Evolutionary conservation across 2,113 vertebrate species (phyloP).

Genomic region (Zosterops borbonicus): DNA sequence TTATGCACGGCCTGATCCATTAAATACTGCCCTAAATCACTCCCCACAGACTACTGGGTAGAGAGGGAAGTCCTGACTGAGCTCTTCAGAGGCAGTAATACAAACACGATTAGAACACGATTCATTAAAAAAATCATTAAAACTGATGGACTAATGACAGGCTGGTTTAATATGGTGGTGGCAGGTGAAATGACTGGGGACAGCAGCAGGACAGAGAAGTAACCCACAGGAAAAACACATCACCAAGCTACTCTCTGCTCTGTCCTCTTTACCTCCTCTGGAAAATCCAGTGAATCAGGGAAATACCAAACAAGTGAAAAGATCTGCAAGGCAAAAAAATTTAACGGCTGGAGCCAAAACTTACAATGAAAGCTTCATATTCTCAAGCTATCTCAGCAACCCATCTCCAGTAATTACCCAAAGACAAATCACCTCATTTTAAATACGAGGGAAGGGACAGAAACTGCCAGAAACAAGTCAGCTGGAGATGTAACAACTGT

Average conservation of each 20-base stretch:
- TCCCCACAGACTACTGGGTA: not conserved
- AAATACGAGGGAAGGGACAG: not conserved
- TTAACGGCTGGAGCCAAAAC: slow-evolving; percentile 1
- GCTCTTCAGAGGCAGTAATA: not conserved
- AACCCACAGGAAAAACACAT: not conserved
- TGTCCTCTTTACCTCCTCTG: not conserved
- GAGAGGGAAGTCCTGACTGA: not conserved
- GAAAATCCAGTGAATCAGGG: not conserved
- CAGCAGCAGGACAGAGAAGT: not conserved
- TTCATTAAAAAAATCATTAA: not conserved
- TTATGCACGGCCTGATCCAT: not conserved
- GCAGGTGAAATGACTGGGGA: not conserved
- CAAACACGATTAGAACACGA: not conserved
- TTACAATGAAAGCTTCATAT: not conserved
- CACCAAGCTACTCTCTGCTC: not conserved
- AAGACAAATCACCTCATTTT: slow-evolving; percentile 54
- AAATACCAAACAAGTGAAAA: slow-evolving; percentile 11
- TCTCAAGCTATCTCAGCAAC: slow-evolving; percentile 30
- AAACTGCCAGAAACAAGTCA: slow-evolving; percentile 29
- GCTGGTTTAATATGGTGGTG: not conserved
- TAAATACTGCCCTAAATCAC: slow-evolving; percentile 33
- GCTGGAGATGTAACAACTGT: not conserved
- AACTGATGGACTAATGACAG: not conserved
- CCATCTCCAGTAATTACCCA: slow-evolving; percentile 40
- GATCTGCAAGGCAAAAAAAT: not conserved